Conservation (phyloP, 2,797 vertebrate genomes). For the Macropus fuliginosus region DNA sequence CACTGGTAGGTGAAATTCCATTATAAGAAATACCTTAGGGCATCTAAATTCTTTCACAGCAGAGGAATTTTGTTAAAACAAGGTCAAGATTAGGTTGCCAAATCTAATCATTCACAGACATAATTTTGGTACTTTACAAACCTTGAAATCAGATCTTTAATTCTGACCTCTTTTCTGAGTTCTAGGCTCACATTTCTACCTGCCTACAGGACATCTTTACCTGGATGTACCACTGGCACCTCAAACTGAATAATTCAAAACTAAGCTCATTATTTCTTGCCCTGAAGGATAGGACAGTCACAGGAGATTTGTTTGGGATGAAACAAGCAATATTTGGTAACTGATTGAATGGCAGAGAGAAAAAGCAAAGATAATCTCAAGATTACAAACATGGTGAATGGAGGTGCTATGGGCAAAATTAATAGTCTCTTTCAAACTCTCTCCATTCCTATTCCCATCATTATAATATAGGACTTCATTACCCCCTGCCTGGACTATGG, state of each 20-base stretch:
- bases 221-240: not conserved
- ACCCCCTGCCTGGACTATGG: not conserved
- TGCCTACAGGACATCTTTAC: not conserved
- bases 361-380: not conserved
- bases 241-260: not conserved
- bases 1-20: conserved; percentile 3
- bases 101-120: not conserved
- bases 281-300: not conserved
- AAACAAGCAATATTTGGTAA: not conserved
- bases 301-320: not conserved
- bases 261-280: not conserved
- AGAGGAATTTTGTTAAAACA: not conserved
- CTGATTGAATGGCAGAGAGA: not conserved
- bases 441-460: not conserved
- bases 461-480: not conserved
- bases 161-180: conserved; percentile 4
- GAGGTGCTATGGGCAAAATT: not conserved
- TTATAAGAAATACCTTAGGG: conserved; percentile 7
- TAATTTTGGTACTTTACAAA: not conserved
- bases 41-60: not conserved
- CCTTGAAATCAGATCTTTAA: not conserved
- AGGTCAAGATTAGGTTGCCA: not conserved
- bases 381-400: not conserved
- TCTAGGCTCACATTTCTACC: not conserved
- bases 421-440: not conserved